Evolutionary conservation across 2,113 vertebrate species (phyloP), one percentile per base, ranked within the genome.

Genomic region (Falco punctatus): DNA sequence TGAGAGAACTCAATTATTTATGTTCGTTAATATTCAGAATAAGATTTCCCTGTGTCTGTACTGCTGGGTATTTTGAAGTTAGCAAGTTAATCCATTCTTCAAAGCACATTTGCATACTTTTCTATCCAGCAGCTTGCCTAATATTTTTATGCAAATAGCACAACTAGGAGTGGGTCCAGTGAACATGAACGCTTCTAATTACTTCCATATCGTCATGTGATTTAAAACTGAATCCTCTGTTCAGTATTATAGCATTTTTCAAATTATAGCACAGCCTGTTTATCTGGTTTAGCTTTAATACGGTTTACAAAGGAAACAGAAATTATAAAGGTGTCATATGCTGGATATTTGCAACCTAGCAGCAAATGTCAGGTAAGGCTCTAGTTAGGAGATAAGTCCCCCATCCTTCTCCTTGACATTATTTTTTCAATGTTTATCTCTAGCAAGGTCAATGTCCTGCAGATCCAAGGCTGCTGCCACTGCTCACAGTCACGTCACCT

Each of bases 141-240:
- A 79, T 51, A 80, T 82, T 89, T 94, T 91, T 87, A 91, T 96
- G 91, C 84, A 97, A 94, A 95, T 91, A 80, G 12, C 32, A 58
- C 74, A 92, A 65, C 91, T 88, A 91, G 54, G 52, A 89, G 38
- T 33, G 66, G 42, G 38, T 71, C 58, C 58, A 95, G 42, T 67
- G 86, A 95, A 85, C 15, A 83, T 28, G 58, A 94, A 77, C 18
- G 12, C 5, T 90, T 91, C 22, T 81, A 77, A 85, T 95, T 84
- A 38, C 54, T 92, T 70, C 48, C 49, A 64, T 85, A 65, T 77
- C 89, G n/a, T 52, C 35, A 33, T 69, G 20, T 91, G 89, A 87
- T 92, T 87, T 95, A 83, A 91, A 94, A 80, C 70, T 17, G 81
- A 75, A 51, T 69, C 22, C 75, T 93, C 57, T 92, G 14, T 35